Conservation (phyloP, 2,888 invertebrate species). For the Venustoraphidia nigricollis region DNA sequence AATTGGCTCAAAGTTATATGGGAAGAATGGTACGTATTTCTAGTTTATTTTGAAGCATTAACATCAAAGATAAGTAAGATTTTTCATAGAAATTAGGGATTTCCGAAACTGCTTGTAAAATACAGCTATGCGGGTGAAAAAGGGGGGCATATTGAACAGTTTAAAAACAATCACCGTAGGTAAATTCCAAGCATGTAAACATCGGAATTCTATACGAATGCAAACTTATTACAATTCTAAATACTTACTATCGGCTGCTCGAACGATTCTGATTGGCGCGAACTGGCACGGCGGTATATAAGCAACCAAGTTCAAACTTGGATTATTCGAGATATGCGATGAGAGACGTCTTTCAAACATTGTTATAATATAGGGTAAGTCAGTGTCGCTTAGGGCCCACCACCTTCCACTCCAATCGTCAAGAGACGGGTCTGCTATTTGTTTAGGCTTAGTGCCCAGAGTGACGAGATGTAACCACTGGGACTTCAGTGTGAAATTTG, state of each 20-base stretch:
- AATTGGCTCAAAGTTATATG: no score
- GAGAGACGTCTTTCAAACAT: conserved; percentile 76
- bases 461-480: conserved; percentile 77
- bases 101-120: no score
- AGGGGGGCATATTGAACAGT: no score
- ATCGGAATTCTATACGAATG: no score
- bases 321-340: conserved; percentile 65
- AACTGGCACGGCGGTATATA: conserved; percentile 62
- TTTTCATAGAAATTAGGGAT: no score
- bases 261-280: conserved; percentile 60
- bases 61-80: no score
- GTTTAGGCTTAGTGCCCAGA: conserved; percentile 55
- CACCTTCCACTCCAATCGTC: background rate
- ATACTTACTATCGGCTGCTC: conserved; percentile 26
- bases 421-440: conserved; percentile 27
- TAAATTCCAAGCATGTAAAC: no score
- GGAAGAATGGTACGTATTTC: no score
- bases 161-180: no score
- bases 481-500: conserved; percentile 70
- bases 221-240: background rate
- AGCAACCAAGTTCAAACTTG: conserved; percentile 70
- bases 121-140: no score
- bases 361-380: conserved; percentile 70
- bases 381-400: conserved; percentile 43
- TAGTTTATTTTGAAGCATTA: no score